Evolutionary conservation across 2,113 vertebrate species (phyloP), one percentile per base, ranked within the genome.

Genomic region (Chlamydotis undulata): DNA sequence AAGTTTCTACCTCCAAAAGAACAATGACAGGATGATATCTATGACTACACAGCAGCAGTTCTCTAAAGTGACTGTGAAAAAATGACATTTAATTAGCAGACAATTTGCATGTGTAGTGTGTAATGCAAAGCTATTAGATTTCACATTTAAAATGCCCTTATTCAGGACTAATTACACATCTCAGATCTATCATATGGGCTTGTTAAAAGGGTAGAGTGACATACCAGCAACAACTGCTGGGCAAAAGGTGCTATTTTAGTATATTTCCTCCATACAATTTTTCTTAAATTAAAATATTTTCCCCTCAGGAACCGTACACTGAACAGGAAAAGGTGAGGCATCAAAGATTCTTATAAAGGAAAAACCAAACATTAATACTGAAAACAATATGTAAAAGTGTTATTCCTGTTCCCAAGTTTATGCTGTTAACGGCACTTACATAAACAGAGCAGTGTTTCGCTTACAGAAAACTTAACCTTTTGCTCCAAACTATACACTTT

Each of bases 281-380:
- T 85, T 96, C 87, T 95, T 89, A 94, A 89, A 84, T 94, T 87
- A 88, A 94, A 96, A 73, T 93, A 90, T 96, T 96, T 96, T 92
- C 74, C 90, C 63, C 41, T 82, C 81, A 89, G 90, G 92, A 96
- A 91, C 77, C 82, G 71, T 90, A 78, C 56, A 60, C 73, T 52
- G 95, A 83, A 92, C 73, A 97, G 95, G 93, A 96, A 95, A 90
- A 96, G 90, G 90, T 94, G 83, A 96, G 92, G 86, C 90, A 96
- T 90, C 89, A 94, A 91, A 95, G 78, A 94, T 79, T 87, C 86
- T 84, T 75, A 64, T 92, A 84, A 92, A 93, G 80, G 86, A 78
- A 93, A 94, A 96, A 4, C 37, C 77, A 96, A 96, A 96, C 91
- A 93, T 65, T 89, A 93, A 91, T 96, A 87, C 80, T 37, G 41